Evolutionary conservation across 2,113 vertebrate genomes (phyloP).

Genomic region (Tragelaphus scriptus): DNA sequence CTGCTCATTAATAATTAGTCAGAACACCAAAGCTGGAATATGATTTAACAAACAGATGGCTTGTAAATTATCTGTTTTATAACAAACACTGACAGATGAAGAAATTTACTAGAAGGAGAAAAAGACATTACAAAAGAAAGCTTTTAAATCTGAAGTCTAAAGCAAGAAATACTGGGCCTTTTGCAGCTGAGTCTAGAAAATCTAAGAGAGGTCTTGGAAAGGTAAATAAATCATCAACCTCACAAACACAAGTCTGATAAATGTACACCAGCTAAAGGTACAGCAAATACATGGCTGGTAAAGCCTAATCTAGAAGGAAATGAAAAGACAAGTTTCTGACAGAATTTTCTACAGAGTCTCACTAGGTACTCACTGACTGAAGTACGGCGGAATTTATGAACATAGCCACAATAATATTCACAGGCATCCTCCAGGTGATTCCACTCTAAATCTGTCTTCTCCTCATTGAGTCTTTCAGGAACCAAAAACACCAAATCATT

Average conservation of each 20-base stretch:
- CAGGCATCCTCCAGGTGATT: accelerated
- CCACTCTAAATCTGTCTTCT: constrained; percentile 62
- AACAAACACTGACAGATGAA: background rate
- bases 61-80: background rate
- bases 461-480: constrained; percentile 57
- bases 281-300: background rate
- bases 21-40: background rate
- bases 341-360: accelerated
- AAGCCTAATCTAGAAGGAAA: background rate
- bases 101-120: background rate
- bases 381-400: constrained; percentile 73
- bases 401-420: constrained; percentile 74
- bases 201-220: background rate
- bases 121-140: background rate
- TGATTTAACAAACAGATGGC: background rate
- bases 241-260: background rate
- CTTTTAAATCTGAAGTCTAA: background rate
- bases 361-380: constrained; percentile 71
- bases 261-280: background rate
- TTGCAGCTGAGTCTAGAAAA: background rate
- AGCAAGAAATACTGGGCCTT: background rate
- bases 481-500: constrained; percentile 86
- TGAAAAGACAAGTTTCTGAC: no score
- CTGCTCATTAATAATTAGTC: background rate
- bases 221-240: background rate